Evolutionary conservation across 2,113 vertebrate genomes (phyloP).

Genomic region (Fulica atra): DNA sequence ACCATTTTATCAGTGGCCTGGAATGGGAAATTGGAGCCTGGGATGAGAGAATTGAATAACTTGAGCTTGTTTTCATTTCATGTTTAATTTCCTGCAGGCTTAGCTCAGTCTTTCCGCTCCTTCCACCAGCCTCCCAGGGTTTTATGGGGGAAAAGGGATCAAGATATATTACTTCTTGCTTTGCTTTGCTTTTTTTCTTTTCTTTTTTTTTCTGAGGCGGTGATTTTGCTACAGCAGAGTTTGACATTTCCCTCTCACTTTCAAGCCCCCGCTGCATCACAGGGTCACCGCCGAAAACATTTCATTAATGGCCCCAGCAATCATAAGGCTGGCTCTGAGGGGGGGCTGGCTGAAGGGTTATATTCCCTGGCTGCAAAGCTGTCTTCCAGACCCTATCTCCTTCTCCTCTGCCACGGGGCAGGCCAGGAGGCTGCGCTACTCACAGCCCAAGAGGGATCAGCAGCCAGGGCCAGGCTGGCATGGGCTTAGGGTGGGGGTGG

Average conservation of each 20-base stretch:
- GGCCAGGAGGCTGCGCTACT: not conserved
- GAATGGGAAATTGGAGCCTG: constrained; percentile 82
- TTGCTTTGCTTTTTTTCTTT: constrained; percentile 19
- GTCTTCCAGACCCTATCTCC: not conserved
- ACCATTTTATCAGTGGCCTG: constrained; percentile 81
- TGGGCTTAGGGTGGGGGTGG: not conserved
- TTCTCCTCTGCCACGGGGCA: not conserved
- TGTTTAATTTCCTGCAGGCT: constrained; percentile 97
- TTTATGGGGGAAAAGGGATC: constrained; percentile 72
- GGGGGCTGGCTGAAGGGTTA: not conserved
- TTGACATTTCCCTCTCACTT: constrained; percentile 50
- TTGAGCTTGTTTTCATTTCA: constrained; percentile 93
- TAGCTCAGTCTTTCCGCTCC: constrained; percentile 84
- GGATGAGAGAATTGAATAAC: constrained; percentile 86
- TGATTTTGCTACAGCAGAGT: not conserved
- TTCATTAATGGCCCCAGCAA: constrained; percentile 27
- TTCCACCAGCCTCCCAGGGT: constrained; percentile 81
- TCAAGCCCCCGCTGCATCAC: not conserved
- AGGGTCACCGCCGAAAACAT: constrained; percentile 23
- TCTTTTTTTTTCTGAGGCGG: not conserved
- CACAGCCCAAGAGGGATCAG: not conserved
- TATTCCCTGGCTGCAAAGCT: not conserved
- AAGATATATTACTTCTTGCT: constrained; percentile 66
- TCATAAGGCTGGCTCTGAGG: not conserved
- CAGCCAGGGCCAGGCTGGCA: not conserved